Conservation (phyloP, 1,140 invertebrate genomes). For the Drosophila busckii region DNA sequence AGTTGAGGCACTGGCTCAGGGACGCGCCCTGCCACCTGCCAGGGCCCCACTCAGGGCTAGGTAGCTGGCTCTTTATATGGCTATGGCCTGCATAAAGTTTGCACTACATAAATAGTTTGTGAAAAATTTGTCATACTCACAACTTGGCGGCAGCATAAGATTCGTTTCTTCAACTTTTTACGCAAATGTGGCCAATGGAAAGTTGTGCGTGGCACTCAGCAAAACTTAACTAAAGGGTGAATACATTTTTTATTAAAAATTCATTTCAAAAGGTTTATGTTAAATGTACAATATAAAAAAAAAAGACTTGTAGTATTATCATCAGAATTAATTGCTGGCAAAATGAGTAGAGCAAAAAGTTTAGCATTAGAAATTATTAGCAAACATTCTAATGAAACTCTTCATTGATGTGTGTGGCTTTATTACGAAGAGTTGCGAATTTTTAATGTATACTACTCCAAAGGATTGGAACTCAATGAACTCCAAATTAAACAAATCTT, state of each 20-base stretch:
- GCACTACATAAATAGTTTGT: conserved; percentile 60
- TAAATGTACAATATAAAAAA: too few species aligned
- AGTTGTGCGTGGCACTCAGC: conserved; percentile 34
- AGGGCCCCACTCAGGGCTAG: conserved; percentile 14
- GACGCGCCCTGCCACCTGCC: conserved; percentile 10
- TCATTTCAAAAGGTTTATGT: too few species aligned
- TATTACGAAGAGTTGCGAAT: too few species aligned
- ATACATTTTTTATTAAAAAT: not conserved
- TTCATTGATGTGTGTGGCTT: too few species aligned
- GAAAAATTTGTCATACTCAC: conserved; percentile 61
- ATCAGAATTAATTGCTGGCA: too few species aligned
- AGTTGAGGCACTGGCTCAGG: conserved; percentile 55
- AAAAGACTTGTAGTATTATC: too few species aligned
- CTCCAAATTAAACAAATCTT: too few species aligned
- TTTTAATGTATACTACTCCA: too few species aligned
- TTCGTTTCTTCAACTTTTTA: conserved; percentile 38
- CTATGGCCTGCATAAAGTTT: conserved; percentile 49
- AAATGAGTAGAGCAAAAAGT: too few species aligned
- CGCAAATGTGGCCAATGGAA: conserved; percentile 53
- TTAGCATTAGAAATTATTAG: too few species aligned
- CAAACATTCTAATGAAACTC: too few species aligned
- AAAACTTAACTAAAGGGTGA: conserved; percentile 13
- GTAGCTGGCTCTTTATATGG: conserved; percentile 6
- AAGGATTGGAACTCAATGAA: too few species aligned
- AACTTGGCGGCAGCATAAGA: conserved; percentile 67